Conservation (phyloP, 2,797 vertebrate species). For the Masticophis lateralis region DNA sequence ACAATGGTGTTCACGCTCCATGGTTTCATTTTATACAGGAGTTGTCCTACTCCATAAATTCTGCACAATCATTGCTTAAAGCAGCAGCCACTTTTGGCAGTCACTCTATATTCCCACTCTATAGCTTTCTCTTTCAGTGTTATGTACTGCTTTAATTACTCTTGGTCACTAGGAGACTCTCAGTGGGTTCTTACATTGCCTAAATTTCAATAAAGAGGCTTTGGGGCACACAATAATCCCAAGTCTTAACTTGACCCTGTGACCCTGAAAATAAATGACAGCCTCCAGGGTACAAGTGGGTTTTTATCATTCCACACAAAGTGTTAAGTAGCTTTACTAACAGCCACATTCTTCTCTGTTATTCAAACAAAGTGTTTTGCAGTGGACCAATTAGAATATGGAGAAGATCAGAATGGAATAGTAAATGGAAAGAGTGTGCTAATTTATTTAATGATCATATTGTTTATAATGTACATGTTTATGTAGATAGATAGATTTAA, state of each 20-base stretch:
- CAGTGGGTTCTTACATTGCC: constrained; percentile 51
- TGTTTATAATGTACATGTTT: constrained; percentile 3
- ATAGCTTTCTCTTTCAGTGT: constrained; percentile 48
- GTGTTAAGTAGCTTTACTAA: constrained; percentile 43
- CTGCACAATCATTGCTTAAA: constrained; percentile 26
- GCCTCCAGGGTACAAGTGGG: constrained; percentile 45
- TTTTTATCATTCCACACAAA: constrained; percentile 50
- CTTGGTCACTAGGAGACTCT: constrained; percentile 41
- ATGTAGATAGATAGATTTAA: background rate
- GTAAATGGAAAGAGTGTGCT: constrained; percentile 42
- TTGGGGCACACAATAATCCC: constrained; percentile 36
- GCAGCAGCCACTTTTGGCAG: constrained; percentile 18
- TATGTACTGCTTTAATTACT: constrained; percentile 42
- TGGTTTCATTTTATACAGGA: background rate
- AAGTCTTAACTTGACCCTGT: constrained; percentile 47
- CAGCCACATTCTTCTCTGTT: constrained; percentile 33
- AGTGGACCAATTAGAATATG: constrained; percentile 19
- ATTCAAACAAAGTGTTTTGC: constrained; percentile 41
- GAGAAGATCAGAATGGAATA: constrained; percentile 33
- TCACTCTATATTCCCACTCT: constrained; percentile 20
- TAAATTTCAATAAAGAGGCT: constrained; percentile 46
- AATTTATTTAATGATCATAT: constrained; percentile 49
- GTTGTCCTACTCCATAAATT: constrained; percentile 23
- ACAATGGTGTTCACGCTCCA: background rate
- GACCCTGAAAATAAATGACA: constrained; percentile 48